phyloP scores from a whole-genome alignment of 1,140 invertebrate species.

The Panagrolaimus sp. region DNA sequence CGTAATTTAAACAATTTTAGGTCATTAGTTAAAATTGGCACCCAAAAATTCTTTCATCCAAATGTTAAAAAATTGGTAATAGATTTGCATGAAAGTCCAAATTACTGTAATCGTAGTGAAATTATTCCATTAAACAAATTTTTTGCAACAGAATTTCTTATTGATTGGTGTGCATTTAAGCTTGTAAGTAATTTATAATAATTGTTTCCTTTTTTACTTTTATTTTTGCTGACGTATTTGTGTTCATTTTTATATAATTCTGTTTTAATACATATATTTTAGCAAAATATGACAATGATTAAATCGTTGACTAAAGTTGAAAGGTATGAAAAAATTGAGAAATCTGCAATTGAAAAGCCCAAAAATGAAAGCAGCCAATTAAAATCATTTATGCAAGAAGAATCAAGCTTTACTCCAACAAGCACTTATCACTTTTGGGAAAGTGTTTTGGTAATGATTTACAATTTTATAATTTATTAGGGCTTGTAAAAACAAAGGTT shows the following conservation, averaged over 20 bases:
- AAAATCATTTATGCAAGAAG: slow-evolving; percentile 18
- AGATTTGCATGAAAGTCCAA: slow-evolving; percentile 40
- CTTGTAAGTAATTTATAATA: slow-evolving; percentile 32
- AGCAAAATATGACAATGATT: slow-evolving; percentile 50
- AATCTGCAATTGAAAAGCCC: not conserved
- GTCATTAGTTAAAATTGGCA: slow-evolving; percentile 50
- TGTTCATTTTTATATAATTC: not conserved
- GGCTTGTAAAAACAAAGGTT: no score
- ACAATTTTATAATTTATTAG: slow-evolving; percentile 4
- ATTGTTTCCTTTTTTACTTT: not conserved
- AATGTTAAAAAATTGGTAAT: slow-evolving; percentile 46
- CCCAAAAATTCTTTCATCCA: slow-evolving; percentile 49
- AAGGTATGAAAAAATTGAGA: slow-evolving; percentile 3
- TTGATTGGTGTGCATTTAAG: slow-evolving; percentile 54
- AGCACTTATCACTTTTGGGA: slow-evolving; percentile 40
- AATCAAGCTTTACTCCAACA: slow-evolving; percentile 11
- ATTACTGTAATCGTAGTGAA: slow-evolving; percentile 45
- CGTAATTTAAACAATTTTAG: slow-evolving; percentile 30
- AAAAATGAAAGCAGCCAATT: not conserved
- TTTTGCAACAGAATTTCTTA: slow-evolving; percentile 36
- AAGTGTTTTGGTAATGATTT: slow-evolving; percentile 37
- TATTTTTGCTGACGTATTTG: not conserved
- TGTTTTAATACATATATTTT: slow-evolving; percentile 21
- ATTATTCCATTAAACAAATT: slow-evolving; percentile 50
- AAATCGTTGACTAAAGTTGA: slow-evolving; percentile 24